These are phyloP conservation scores for Beroe forskalii DNA, from an alignment of 37 sponge, comb jelly and placozoan genomes.

Conservation along the genomic window DNA sequence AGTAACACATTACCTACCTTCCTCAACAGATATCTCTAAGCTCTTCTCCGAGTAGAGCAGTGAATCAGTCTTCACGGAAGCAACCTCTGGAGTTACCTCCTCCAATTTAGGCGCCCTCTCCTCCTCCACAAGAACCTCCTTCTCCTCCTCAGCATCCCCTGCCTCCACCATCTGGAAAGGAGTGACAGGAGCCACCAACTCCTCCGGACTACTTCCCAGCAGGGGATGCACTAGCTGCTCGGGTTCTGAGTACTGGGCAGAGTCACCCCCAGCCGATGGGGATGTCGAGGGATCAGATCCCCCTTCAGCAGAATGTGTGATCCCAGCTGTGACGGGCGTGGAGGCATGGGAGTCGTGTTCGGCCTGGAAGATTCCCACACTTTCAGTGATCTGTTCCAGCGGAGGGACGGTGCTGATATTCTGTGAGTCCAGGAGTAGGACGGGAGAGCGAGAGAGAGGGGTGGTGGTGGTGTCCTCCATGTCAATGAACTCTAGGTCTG, in stretches of 20 bases:
- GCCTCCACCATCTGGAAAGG: neutral
- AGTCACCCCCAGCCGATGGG: neutral
- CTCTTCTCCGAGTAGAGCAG: neutral
- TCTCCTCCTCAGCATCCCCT: neutral
- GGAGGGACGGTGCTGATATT: neutral
- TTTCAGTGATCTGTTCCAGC: neutral
- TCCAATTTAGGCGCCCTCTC: too few relatives aligned
- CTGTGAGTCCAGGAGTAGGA: neutral
- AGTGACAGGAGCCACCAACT: neutral
- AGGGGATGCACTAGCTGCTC: too few relatives aligned
- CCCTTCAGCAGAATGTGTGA: neutral
- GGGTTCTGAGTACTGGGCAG: too few relatives aligned
- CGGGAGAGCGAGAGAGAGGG: neutral
- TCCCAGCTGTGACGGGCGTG: neutral
- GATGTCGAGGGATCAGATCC: neutral
- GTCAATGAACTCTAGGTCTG: neutral
- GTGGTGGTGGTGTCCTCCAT: neutral
- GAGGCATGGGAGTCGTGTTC: neutral
- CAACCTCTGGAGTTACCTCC: too few relatives aligned
- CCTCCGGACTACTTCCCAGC: neutral
- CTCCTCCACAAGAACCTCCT: neutral
- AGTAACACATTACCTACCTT: too few relatives aligned
- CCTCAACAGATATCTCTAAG: neutral
- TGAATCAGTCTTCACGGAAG: neutral
- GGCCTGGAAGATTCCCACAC: neutral